A percentile compares a stretch with the other conserved stretches of the same genome.
These are phyloP conservation scores for Myiotriccus ornatus DNA, from an alignment of 2,797 vertebrate species.

Conservation along the genomic window DNA sequence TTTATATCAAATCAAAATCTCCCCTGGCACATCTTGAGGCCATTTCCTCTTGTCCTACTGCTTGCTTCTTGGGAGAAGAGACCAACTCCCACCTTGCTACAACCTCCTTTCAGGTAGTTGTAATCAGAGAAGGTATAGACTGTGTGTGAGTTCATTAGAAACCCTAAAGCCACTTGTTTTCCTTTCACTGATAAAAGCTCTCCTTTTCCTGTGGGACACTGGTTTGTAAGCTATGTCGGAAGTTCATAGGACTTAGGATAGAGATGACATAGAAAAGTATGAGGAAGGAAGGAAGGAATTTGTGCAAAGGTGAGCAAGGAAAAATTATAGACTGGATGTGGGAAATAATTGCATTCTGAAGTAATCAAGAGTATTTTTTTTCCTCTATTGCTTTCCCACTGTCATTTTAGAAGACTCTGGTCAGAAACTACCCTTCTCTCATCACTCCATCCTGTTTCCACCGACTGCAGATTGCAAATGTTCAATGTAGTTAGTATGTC, in stretches of 20 bases:
- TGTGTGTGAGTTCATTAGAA: neutral
- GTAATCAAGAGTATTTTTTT: neutral
- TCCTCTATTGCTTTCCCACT: neutral
- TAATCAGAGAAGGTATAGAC: neutral
- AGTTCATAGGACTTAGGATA: neutral
- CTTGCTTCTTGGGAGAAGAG: neutral
- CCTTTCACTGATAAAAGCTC: neutral
- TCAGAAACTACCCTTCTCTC: neutral
- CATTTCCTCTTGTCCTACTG: neutral
- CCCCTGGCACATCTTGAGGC: neutral
- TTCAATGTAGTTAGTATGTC: neutral
- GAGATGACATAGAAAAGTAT: neutral
- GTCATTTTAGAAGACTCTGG: neutral
- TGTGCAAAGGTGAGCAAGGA: neutral
- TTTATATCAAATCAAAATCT: neutral
- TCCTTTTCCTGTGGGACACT: neutral
- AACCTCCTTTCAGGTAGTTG: neutral
- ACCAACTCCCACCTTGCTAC: neutral
- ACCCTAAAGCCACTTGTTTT: neutral
- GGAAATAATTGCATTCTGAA: neutral
- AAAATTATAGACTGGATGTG: neutral
- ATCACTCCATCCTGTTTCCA: neutral
- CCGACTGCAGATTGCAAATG: neutral
- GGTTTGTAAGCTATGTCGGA: neutral
- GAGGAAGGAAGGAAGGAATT: neutral